These are phyloP conservation scores for Folsomia candida DNA, from an alignment of 2,888 invertebrate genomes.

Conservation along the genomic window DNA sequence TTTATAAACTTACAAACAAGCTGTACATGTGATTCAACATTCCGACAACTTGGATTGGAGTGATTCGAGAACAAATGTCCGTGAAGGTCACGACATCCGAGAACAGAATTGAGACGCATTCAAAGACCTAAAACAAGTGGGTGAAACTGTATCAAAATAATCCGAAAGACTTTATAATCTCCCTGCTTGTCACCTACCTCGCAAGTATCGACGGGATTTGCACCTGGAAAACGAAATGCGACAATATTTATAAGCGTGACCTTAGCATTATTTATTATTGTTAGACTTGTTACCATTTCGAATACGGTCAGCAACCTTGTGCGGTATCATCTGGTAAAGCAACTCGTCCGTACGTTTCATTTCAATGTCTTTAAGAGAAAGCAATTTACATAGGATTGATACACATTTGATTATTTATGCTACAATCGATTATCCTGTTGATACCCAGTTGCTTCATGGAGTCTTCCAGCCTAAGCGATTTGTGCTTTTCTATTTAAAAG, in stretches of 20 bases:
- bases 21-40: constrained; percentile 93
- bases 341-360: constrained; percentile 94
- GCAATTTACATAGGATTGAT: too few species aligned
- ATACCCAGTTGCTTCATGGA: constrained; percentile 88
- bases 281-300: too few species aligned
- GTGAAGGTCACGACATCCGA: constrained; percentile 98
- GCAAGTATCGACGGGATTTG: constrained; percentile 92
- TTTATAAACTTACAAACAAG: too few species aligned
- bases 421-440: background rate
- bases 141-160: background rate
- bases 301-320: constrained; percentile 90
- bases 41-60: constrained; percentile 95
- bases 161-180: background rate
- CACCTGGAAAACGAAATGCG: too few species aligned
- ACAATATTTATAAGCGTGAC: too few species aligned
- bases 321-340: constrained; percentile 98
- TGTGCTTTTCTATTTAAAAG: constrained; percentile 93
- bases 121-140: constrained; percentile 73
- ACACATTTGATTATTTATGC: background rate
- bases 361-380: too few species aligned
- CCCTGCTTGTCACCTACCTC: constrained; percentile 64
- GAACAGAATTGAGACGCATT: constrained; percentile 92
- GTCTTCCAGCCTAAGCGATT: constrained; percentile 92
- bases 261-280: too few species aligned
- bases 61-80: constrained; percentile 91